phyloP scores from a whole-genome alignment of 2,797 vertebrate genomes.

The Xyrichtys novacula region DNA sequence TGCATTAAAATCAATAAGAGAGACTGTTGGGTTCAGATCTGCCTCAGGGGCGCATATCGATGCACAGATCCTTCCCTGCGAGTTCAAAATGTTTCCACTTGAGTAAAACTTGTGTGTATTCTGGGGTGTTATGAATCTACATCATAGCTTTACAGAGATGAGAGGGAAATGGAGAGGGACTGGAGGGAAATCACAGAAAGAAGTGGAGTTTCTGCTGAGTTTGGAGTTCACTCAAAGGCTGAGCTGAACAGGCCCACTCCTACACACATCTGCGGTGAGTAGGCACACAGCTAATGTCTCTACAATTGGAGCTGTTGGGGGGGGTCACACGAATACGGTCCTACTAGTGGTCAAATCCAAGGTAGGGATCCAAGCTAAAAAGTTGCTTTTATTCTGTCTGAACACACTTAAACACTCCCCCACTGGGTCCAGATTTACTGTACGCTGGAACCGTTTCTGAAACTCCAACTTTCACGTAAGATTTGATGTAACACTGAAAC shows the following conservation, averaged over 20 bases:
- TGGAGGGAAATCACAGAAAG: neutral
- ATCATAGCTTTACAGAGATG: neutral
- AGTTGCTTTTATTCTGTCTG: neutral
- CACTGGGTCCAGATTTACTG: neutral
- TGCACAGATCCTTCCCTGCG: neutral
- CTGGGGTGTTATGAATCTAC: neutral
- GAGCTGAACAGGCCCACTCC: neutral
- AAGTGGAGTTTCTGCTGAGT: neutral
- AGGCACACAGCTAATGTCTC: neutral
- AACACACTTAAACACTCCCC: neutral
- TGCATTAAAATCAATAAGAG: neutral
- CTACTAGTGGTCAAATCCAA: too few relatives aligned
- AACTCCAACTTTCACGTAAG: neutral
- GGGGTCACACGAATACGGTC: neutral
- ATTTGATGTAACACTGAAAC: slow-evolving; percentile 20
- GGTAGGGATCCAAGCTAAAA: neutral
- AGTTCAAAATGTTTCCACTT: slow-evolving; percentile 3
- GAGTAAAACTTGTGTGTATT: neutral
- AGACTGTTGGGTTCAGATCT: neutral
- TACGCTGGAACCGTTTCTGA: neutral
- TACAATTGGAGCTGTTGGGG: neutral
- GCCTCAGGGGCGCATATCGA: too few relatives aligned
- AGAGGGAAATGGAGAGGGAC: neutral
- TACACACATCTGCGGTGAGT: neutral
- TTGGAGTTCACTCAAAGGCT: slow-evolving; percentile 6